Conservation (phyloP, 2,113 vertebrate species). For the Axis porcinus region DNA sequence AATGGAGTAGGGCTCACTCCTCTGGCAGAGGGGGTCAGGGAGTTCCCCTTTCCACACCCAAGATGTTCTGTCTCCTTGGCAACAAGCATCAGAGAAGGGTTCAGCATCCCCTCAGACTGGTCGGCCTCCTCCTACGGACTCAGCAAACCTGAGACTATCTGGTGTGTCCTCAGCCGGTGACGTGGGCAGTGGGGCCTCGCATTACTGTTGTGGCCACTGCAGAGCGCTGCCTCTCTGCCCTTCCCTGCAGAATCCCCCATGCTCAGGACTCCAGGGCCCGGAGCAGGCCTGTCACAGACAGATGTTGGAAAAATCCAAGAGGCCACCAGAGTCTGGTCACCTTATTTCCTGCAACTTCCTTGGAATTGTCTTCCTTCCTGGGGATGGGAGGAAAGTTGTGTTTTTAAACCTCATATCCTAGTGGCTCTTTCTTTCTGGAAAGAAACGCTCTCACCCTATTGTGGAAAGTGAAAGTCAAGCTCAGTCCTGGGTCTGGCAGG, state of each 20-base stretch:
- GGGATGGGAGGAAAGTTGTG: not conserved
- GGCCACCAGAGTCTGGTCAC: not conserved
- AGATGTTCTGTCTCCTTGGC: not conserved
- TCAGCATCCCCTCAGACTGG: fast-evolving
- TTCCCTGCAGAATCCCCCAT: not conserved
- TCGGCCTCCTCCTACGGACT: not conserved
- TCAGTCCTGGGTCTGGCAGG: not conserved
- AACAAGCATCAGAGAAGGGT: not conserved
- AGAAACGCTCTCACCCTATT: not conserved
- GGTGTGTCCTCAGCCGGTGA: not conserved
- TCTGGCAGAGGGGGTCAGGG: not conserved
- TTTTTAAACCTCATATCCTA: not conserved
- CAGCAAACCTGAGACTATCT: fast-evolving
- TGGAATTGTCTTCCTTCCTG: not conserved
- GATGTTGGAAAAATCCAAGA: not conserved
- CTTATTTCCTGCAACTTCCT: not conserved
- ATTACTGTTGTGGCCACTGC: too few relatives aligned
- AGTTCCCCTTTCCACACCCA: not conserved
- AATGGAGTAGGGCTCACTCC: not conserved
- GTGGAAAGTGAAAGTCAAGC: not conserved
- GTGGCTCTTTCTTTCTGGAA: not conserved
- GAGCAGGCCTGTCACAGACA: not conserved
- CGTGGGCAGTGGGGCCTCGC: fast-evolving
- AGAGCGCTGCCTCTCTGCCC: fast-evolving
- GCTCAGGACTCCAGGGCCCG: not conserved